Conservation (phyloP, 2,797 vertebrate genomes). For the Anabas testudineus region DNA sequence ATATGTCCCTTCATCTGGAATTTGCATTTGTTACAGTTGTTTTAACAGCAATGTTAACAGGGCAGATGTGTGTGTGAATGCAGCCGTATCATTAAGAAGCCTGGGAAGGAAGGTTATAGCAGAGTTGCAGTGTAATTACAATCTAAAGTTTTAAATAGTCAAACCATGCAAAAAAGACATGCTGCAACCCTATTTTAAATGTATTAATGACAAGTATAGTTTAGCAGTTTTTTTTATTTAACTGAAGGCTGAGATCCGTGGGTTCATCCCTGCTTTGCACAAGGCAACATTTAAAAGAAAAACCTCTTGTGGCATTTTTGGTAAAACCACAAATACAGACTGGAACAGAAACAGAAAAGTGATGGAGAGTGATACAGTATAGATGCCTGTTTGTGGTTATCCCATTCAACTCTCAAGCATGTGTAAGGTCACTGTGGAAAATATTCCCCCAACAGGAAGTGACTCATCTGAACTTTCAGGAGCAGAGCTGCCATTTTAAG, state of each 20-base stretch:
- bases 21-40: background rate
- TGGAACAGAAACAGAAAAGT: background rate
- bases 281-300: background rate
- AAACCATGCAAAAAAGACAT: background rate
- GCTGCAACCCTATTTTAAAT: background rate
- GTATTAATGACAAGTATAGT: background rate
- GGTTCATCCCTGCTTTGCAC: background rate
- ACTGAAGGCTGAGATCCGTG: background rate
- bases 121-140: too few relatives aligned
- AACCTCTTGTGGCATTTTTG: background rate
- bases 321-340: slow-evolving; percentile 2
- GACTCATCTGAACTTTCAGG: slow-evolving; percentile 37
- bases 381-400: slow-evolving; percentile 2
- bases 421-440: slow-evolving; percentile 44
- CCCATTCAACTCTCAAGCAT: slow-evolving; percentile 14
- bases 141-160: too few relatives aligned
- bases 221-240: too few relatives aligned
- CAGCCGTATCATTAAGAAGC: background rate
- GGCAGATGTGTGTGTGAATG: background rate
- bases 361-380: background rate
- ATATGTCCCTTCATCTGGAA: too few relatives aligned
- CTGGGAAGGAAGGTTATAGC: background rate
- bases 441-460: slow-evolving; percentile 41
- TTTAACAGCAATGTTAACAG: background rate
- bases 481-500: slow-evolving; percentile 2